A percentile compares a stretch with the other conserved stretches of the same genome.
Conservation (phyloP, 1,140 invertebrate species). For the Macrobrachium rosenbergii region DNA sequence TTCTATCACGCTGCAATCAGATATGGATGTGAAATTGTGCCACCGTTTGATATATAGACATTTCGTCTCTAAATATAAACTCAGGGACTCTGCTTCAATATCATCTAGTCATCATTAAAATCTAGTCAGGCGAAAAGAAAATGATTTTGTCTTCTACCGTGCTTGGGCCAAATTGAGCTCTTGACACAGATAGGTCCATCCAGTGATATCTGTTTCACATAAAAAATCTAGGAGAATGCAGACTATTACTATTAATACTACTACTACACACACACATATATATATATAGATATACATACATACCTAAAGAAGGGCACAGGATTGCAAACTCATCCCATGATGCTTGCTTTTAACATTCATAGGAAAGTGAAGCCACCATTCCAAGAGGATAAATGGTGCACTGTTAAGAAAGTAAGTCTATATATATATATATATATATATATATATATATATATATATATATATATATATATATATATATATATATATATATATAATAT, state of each 20-base stretch:
- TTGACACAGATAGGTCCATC: no score
- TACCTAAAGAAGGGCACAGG: background rate
- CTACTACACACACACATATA: background rate
- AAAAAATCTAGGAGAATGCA: no score
- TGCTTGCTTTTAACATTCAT: background rate
- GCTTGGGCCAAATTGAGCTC: background rate
- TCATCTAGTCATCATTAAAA: background rate
- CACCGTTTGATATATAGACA: no score
- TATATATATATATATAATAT: conserved; percentile 8
- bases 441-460: conserved; percentile 11
- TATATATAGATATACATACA: background rate
- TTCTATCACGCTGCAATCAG: no score
- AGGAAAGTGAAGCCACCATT: no score
- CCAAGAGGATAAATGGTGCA: no score
- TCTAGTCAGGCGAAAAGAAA: background rate
- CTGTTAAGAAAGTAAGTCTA: no score
- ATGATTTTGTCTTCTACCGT: background rate
- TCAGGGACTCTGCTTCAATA: no score
- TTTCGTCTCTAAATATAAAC: no score
- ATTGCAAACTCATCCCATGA: background rate
- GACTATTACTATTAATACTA: no score
- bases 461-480: conserved; percentile 12
- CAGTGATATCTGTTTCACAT: no score
- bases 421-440: background rate
- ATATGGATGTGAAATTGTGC: no score